Percentiles rank a stretch among this genome's conserved stretches.
These are phyloP conservation scores for Brachionus rotundiformis DNA, from an alignment of 1,140 invertebrate species.

Conservation along the genomic window DNA sequence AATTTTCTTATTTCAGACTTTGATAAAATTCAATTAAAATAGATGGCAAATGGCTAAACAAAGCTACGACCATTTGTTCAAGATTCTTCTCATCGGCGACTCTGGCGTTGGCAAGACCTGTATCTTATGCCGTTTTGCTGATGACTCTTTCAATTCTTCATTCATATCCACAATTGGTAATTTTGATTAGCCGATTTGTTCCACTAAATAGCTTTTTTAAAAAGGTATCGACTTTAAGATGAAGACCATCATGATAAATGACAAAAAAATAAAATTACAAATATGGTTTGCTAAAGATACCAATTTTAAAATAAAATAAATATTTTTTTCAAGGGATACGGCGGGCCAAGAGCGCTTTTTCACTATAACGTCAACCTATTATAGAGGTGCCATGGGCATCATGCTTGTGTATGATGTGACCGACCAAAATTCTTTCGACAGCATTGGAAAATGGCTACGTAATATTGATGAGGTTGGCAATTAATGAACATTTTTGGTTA, in stretches of 20 bases:
- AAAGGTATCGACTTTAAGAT: conserved; percentile 66
- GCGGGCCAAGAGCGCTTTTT: conserved; percentile 71
- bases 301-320: neutral
- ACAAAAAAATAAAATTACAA: conserved; percentile 68
- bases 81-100: conserved; percentile 84
- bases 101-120: conserved; percentile 91
- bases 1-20: neutral
- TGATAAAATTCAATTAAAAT: neutral
- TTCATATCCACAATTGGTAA: conserved; percentile 49
- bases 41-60: conserved; percentile 52
- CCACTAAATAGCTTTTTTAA: neutral
- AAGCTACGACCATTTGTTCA: conserved; percentile 67
- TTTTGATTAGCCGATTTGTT: neutral
- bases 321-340: conserved; percentile 66
- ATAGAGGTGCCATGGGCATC: conserved; percentile 76
- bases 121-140: conserved; percentile 89
- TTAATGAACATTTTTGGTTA: too few relatives aligned
- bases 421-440: conserved; percentile 96
- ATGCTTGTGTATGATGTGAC: conserved; percentile 98
- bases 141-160: conserved; percentile 71
- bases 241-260: conserved; percentile 66
- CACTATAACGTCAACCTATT: conserved; percentile 71
- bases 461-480: conserved; percentile 84
- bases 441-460: conserved; percentile 95
- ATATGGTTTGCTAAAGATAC: conserved; percentile 61